Conservation (phyloP, 1,140 invertebrate genomes). For the Pogonognathellus flavescens region DNA sequence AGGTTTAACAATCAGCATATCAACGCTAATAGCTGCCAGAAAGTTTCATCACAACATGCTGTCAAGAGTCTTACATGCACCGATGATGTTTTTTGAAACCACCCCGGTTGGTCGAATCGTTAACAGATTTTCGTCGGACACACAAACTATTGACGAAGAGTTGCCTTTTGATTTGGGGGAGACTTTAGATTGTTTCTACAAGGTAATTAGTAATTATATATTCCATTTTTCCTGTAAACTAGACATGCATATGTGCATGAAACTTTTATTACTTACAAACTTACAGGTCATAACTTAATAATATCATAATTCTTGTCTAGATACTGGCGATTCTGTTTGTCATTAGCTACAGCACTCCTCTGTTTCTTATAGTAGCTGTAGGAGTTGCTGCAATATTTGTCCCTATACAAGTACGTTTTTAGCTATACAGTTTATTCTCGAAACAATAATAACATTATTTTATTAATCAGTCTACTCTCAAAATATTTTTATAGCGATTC, state of each 20-base stretch:
- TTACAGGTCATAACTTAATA: background rate
- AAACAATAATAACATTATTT: too few relatives aligned
- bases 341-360: background rate
- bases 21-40: slow-evolving; percentile 77
- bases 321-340: background rate
- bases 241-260: too few relatives aligned
- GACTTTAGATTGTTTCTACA: background rate
- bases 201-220: too few relatives aligned
- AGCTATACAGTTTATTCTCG: too few relatives aligned
- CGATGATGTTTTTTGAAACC: slow-evolving; percentile 86
- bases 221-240: too few relatives aligned
- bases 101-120: slow-evolving; percentile 87
- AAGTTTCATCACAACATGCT: slow-evolving; percentile 78
- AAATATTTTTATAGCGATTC: slow-evolving; percentile 76
- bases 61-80: slow-evolving; percentile 75
- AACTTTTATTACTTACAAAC: background rate
- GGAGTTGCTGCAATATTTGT: background rate
- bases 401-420: background rate
- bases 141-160: background rate
- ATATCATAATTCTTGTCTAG: background rate
- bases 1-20: slow-evolving; percentile 37
- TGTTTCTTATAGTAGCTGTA: background rate
- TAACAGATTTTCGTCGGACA: slow-evolving; percentile 77
- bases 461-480: too few relatives aligned
- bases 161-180: background rate